Conservation (phyloP, 2,888 invertebrate genomes). For the Acleris literana region DNA sequence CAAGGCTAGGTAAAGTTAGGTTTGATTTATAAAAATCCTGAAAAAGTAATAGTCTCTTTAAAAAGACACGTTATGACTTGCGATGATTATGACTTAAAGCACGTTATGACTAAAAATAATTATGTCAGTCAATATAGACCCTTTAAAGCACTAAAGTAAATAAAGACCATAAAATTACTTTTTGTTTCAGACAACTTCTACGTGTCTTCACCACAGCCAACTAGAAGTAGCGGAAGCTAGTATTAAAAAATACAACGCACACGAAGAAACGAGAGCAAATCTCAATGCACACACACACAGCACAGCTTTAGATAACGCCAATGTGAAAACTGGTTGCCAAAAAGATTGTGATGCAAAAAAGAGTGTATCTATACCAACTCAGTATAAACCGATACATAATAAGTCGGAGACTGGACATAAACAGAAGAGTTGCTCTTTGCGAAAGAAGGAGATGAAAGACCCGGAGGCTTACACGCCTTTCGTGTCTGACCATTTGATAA, state of each 20-base stretch:
- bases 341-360: conserved; percentile 58
- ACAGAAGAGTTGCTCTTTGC: conserved; percentile 69
- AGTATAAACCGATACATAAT: conserved; percentile 73
- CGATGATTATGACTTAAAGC: no score
- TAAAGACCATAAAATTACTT: neutral
- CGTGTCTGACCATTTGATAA: conserved; percentile 75
- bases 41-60: no score
- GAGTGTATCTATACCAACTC: conserved; percentile 64
- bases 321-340: conserved; percentile 58
- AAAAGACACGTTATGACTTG: no score
- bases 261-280: conserved; percentile 42
- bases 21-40: no score
- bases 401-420: conserved; percentile 72
- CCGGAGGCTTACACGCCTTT: conserved; percentile 60
- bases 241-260: conserved; percentile 41
- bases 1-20: no score
- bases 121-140: no score
- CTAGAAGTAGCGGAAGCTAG: conserved; percentile 63
- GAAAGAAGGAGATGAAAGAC: conserved; percentile 70
- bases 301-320: conserved; percentile 37
- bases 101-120: no score
- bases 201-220: conserved; percentile 76
- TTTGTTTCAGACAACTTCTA: conserved; percentile 67
- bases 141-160: neutral
- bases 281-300: conserved; percentile 39